Evolutionary conservation across 1,140 invertebrate genomes (phyloP), one percentile per base, ranked within the genome.

Genomic region (Aphelinus atriplicis): DNA sequence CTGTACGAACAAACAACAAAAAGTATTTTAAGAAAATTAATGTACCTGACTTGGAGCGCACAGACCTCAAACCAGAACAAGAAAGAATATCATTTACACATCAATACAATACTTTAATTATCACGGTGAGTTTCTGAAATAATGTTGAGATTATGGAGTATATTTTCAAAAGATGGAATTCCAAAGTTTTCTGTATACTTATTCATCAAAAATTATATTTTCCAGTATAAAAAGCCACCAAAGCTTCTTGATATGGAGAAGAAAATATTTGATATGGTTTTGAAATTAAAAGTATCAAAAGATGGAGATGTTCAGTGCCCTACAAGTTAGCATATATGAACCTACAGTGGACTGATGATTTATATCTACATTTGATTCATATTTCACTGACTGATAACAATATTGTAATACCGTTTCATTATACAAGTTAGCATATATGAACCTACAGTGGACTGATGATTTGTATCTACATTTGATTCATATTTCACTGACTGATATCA

Each of bases 11-110:
- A 26, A 91, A 86, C 45, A 95, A 95, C 83, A 95, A 94, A 80
- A 95, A 95, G 78, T 95, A 94, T 84, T 95, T 90, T 80, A 95
- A 95, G 81, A 93, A 92, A 80, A 85, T 95, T n/a, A 78, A 80
- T 43, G 84, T 95, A 61, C 93, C 92, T 65, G 94, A 95, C 82
- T 85, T 95, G 51, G 89, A 92, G 75, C 89, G 94, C 80, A 88
- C 92, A n/a, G 89, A 90, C 43, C 72, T 94, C 46, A 81, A 84
- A 43, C 89, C 92, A 51, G 87, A 91, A 65, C 92, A 94, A 81
- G 86, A 89, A 3, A 90, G 90, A 79, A 89, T 95, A 72, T 87
- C 90, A 26, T 91, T 91, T 75, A 88, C 85, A 50, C 93, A 95
- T 87, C 91, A 93, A 79, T 93, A 91, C 78, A 94, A 94, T 79